phyloP scores from a whole-genome alignment of 2,888 invertebrate genomes.

The Monoplex corrugatus region DNA sequence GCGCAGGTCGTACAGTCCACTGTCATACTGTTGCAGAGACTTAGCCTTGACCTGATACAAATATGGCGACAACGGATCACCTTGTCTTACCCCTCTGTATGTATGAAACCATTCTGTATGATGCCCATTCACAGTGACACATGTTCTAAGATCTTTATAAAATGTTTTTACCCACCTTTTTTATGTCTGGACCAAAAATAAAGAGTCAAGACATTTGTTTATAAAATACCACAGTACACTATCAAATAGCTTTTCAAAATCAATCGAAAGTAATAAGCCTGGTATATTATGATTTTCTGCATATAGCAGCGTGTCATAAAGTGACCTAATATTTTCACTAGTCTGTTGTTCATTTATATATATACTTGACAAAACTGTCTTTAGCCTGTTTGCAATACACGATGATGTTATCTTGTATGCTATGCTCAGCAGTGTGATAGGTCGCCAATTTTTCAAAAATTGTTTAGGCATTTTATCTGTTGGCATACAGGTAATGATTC shows the following conservation, averaged over 20 bases:
- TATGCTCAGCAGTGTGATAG: background rate
- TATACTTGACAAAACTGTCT: background rate
- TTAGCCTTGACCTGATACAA: background rate
- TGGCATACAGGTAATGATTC: background rate
- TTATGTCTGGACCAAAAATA: background rate
- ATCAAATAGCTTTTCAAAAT: background rate
- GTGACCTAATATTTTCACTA: background rate
- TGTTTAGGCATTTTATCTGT: background rate
- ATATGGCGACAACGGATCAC: background rate
- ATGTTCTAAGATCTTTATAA: background rate
- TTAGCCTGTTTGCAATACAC: background rate
- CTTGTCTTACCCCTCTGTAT: background rate
- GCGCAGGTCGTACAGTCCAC: too few relatives aligned
- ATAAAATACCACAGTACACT: background rate
- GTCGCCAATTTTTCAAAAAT: background rate
- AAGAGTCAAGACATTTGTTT: background rate
- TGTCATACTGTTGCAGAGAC: too few relatives aligned
- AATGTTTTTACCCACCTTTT: background rate
- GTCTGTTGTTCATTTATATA: background rate
- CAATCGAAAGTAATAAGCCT: background rate
- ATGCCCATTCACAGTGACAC: background rate
- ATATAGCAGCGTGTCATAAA: background rate
- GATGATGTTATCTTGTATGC: background rate
- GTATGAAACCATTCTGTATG: background rate
- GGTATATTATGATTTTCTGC: background rate